Base-by-base conservation (phyloP, 2,888 invertebrate species). In the Xestia c-nigrum region DNA sequence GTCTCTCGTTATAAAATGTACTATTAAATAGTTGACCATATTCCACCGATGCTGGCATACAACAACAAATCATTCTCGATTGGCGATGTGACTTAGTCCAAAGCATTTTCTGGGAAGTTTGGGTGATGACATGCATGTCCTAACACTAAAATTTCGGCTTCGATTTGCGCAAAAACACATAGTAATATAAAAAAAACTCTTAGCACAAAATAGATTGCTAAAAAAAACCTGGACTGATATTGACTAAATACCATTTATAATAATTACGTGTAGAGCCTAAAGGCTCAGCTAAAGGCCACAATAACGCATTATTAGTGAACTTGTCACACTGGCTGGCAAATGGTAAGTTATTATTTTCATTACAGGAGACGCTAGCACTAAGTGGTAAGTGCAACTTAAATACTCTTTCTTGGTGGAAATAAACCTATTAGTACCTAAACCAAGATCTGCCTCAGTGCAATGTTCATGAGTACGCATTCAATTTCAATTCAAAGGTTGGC, bases 231-330 rank as follows among this genome's bases (percentile, higher is more conserved):
- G 24, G 46, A 59, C 72, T 19, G 19, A 72, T 72, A 66, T 66
- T 38, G 55, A 24, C 55, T 84, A 72, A 84, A 63, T 61, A 59
- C 38, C 55, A 63, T 63, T 83, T 69, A 79, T 38, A 66, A 61
- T 79, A 72, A 72, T 55, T 47, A 65, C 63, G 14, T 47, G 21
- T 5, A 16, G 38, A 40, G 50, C 65, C 46, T 69, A 61, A 80
- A 70, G 69, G 61, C 57, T 43, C 57, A 57, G 14, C 1, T 14
- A 14, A 24, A 57, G 57, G 21, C 24, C 57, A 55, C 52, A 46
- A 46, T 61, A 31, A 66, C 9, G 57, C 76, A 64, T 85, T 72
- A 81, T 81, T 81, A 72, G n/a, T 72, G 19, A 57, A 75, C 76
- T 63, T 40, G 74, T 47, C 50, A 38, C 40, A 57, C 59, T 31